Percentiles rank a stretch among this genome's conserved stretches.
Conservation (phyloP, 1,140 invertebrate genomes). For the Brachionus paranguensis region DNA sequence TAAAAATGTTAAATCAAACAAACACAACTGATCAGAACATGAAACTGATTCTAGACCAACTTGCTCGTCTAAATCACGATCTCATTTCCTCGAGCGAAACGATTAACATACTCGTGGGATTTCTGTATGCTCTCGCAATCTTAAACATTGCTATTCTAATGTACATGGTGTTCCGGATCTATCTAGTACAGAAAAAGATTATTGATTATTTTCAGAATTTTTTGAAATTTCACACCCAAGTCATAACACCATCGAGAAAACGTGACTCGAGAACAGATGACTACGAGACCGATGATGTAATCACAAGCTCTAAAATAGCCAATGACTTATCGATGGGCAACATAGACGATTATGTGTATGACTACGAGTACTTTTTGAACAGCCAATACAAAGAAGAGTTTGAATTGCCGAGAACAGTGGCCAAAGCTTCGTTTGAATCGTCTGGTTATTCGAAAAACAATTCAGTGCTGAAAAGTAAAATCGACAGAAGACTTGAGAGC, state of each 20-base stretch:
- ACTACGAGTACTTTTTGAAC: background rate
- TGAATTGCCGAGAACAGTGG: background rate
- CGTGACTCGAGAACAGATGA: background rate
- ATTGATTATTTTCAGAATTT: background rate
- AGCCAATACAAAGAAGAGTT: background rate
- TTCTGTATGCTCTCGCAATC: background rate
- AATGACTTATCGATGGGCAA: background rate
- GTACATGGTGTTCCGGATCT: background rate
- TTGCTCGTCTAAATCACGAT: background rate
- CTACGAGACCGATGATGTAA: background rate
- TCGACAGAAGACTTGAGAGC: background rate
- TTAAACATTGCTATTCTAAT: background rate
- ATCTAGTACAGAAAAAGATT: background rate
- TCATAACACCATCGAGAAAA: background rate
- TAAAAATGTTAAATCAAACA: background rate
- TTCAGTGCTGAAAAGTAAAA: background rate
- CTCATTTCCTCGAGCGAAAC: background rate
- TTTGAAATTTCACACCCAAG: slow-evolving; percentile 19
- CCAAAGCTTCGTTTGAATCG: background rate
- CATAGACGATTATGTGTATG: background rate
- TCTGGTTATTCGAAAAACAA: background rate
- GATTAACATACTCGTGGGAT: background rate
- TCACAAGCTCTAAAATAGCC: background rate
- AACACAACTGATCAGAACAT: background rate
- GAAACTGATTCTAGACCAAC: background rate